Evolutionary conservation across 2,888 invertebrate species (phyloP).

Genomic region (Polydrusus pterygomalis): DNA sequence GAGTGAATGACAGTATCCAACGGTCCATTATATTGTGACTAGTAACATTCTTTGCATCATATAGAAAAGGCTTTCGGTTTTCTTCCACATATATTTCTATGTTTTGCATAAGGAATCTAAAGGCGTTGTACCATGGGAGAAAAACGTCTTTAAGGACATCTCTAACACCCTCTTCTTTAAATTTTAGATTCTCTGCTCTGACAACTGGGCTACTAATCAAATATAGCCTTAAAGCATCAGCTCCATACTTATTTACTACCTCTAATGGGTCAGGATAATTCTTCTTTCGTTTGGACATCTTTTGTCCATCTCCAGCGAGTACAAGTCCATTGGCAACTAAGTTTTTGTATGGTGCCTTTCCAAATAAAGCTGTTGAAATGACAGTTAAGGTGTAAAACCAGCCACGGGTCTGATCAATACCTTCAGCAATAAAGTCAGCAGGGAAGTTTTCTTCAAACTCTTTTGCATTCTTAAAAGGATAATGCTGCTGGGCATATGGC

Average conservation of each 20-base stretch:
- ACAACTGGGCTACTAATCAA: slow-evolving; percentile 99
- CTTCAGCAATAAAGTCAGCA: slow-evolving; percentile 99
- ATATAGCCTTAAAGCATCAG: slow-evolving; percentile 96
- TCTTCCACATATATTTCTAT: slow-evolving; percentile 87
- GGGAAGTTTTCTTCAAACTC: slow-evolving; percentile 95
- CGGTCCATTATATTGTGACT: slow-evolving; percentile 92
- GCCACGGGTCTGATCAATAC: slow-evolving; percentile 97
- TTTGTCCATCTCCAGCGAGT: slow-evolving; percentile 97
- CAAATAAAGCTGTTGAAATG: slow-evolving; percentile 95
- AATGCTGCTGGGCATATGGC: slow-evolving; percentile 98
- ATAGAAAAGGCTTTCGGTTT: slow-evolving; percentile 67
- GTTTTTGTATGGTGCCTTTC: slow-evolving; percentile 98
- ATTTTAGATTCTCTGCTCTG: slow-evolving; percentile 94
- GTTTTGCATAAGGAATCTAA: slow-evolving; percentile 95
- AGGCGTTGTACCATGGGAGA: slow-evolving; percentile 96
- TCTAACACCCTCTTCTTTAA: slow-evolving; percentile 97
- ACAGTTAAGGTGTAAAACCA: slow-evolving; percentile 99
- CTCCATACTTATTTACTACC: slow-evolving; percentile 93
- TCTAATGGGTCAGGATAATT: slow-evolving; percentile 98
- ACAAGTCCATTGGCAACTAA: slow-evolving; percentile 97
- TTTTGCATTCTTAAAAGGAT: slow-evolving; percentile 94
- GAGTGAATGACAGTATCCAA: slow-evolving; percentile 98
- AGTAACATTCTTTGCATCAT: slow-evolving; percentile 66
- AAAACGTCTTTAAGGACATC: slow-evolving; percentile 98
- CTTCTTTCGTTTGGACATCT: slow-evolving; percentile 99